Conservation (phyloP, 2,888 invertebrate species). For the Beris morrisii region DNA sequence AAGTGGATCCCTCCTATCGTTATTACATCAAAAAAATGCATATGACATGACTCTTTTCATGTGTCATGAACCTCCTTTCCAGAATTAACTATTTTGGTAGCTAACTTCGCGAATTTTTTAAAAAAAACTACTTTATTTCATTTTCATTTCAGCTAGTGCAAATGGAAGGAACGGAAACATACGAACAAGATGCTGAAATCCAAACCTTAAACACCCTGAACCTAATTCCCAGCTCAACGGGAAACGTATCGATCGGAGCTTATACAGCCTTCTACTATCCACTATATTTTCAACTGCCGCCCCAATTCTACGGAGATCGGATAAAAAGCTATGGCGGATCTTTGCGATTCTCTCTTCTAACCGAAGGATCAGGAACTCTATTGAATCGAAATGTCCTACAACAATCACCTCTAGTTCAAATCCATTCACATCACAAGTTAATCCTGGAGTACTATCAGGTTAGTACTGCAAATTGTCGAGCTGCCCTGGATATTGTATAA, state of each 20-base stretch:
- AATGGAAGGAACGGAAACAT: slow-evolving; percentile 50
- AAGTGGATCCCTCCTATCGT: too few relatives aligned
- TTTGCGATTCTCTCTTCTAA: slow-evolving; percentile 74
- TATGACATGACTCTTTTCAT: too few relatives aligned
- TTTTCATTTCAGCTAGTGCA: slow-evolving; percentile 45
- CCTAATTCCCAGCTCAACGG: slow-evolving; percentile 63
- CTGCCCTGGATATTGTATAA: too few relatives aligned
- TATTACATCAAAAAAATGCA: too few relatives aligned
- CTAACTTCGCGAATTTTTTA: too few relatives aligned
- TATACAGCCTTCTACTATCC: slow-evolving; percentile 52
- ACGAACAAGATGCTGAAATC: slow-evolving; percentile 57
- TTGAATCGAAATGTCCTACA: slow-evolving; percentile 61
- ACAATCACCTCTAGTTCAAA: slow-evolving; percentile 76
- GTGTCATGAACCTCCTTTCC: too few relatives aligned
- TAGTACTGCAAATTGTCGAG: slow-evolving; percentile 1
- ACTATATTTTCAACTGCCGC: slow-evolving; percentile 64
- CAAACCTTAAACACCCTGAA: slow-evolving; percentile 63
- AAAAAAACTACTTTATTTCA: not conserved
- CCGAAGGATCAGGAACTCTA: slow-evolving; percentile 63
- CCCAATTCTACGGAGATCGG: slow-evolving; percentile 81
- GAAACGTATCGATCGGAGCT: slow-evolving; percentile 55
- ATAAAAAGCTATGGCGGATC: slow-evolving; percentile 90
- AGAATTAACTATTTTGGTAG: too few relatives aligned
- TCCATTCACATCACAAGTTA: slow-evolving; percentile 74
- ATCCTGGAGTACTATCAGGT: slow-evolving; percentile 74